phyloP scores from a whole-genome alignment of 64 coral and sea anemone species.

The Catalaphyllia jardinei region DNA sequence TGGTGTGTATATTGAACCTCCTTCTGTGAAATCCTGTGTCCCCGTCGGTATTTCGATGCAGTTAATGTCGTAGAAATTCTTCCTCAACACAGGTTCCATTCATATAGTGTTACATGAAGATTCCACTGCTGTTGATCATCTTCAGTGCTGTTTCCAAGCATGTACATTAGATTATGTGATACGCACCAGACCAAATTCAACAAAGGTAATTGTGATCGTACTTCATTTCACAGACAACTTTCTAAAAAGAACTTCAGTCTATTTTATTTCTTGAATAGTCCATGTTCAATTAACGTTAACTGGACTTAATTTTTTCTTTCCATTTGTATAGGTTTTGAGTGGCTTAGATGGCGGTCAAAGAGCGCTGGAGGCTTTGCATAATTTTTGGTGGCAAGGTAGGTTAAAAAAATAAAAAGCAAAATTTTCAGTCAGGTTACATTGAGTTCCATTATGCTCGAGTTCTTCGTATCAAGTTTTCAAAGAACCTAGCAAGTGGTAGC shows the following conservation, averaged over 20 bases:
- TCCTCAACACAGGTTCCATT: conserved; percentile 39
- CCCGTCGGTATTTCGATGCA: no score
- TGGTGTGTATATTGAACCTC: no score
- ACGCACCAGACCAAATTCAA: conserved; percentile 3
- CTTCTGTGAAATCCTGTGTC: no score
- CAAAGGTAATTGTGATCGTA: conserved; percentile 38
- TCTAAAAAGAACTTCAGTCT: no score
- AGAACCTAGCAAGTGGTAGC: no score
- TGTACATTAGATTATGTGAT: conserved; percentile 55
- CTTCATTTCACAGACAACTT: no score
- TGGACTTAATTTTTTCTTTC: background rate
- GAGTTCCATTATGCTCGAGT: no score
- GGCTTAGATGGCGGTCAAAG: conserved; percentile 31
- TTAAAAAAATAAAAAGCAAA: background rate
- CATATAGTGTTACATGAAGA: conserved; percentile 78
- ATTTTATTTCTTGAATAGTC: no score
- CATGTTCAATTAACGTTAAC: no score
- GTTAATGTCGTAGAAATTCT: no score
- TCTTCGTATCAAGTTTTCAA: no score
- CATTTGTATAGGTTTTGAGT: background rate
- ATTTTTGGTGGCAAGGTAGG: conserved; percentile 71
- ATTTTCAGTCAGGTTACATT: background rate
- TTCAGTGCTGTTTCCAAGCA: conserved; percentile 82
- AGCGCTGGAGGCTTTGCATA: conserved; percentile 51
- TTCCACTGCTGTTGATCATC: conserved; percentile 48